phyloP scores from a whole-genome alignment of 2,113 vertebrate genomes.

The Rousettus leschenaultii region DNA sequence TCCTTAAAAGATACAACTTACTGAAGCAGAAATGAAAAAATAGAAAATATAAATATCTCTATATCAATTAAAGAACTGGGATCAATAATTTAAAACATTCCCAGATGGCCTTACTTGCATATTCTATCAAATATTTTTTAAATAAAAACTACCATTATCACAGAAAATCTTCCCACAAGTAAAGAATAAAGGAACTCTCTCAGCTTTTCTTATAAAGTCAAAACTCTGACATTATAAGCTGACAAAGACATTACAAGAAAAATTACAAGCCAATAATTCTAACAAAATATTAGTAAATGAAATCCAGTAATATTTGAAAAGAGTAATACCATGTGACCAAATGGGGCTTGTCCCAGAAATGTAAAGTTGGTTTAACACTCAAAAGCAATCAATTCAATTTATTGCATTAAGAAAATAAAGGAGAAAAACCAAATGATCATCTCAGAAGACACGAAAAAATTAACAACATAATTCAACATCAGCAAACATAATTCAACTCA shows the following conservation, averaged over 20 bases:
- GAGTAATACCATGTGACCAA: background rate
- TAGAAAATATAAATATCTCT: background rate
- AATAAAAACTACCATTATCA: background rate
- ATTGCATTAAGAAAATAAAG: background rate
- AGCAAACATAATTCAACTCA: slow-evolving; percentile 23
- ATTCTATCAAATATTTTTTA: background rate
- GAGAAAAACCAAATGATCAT: background rate
- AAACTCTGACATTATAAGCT: background rate
- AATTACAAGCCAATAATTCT: slow-evolving; percentile 6
- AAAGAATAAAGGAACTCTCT: background rate
- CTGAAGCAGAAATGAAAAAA: background rate
- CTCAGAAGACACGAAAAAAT: background rate
- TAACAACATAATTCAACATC: background rate
- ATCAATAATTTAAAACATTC: background rate
- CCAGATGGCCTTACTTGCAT: background rate
- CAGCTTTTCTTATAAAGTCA: background rate
- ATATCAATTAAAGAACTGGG: background rate
- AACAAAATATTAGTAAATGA: slow-evolving; percentile 24
- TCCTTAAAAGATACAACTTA: background rate
- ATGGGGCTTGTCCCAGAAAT: background rate
- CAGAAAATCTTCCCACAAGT: background rate
- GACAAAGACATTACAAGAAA: background rate
- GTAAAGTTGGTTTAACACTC: slow-evolving; percentile 6
- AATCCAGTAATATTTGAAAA: background rate
- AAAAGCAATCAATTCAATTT: slow-evolving; percentile 1